These are phyloP conservation scores for Phyllostomus hastatus DNA, from an alignment of 2,113 vertebrate species.

Conservation along the genomic window DNA sequence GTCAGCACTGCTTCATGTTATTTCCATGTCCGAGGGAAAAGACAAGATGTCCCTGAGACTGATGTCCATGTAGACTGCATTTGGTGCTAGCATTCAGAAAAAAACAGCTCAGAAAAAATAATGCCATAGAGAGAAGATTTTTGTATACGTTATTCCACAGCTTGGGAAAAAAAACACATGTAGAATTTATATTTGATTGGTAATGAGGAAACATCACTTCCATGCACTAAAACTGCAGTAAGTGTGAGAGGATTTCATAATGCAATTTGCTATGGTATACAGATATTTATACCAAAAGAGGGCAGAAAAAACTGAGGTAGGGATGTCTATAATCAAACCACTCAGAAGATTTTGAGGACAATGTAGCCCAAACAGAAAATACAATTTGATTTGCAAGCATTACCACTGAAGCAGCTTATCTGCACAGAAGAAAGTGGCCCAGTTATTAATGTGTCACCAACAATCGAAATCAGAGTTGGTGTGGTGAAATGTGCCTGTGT, in stretches of 20 bases:
- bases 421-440: neutral
- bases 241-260: slow-evolving; percentile 37
- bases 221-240: slow-evolving; percentile 14
- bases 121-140: neutral
- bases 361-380: neutral
- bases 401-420: neutral
- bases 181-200: slow-evolving; percentile 38
- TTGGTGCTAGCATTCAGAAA: slow-evolving; percentile 4
- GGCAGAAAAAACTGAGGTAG: neutral
- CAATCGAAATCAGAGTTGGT: neutral
- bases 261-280: neutral
- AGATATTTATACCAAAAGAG: slow-evolving; percentile 46
- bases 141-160: neutral
- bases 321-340: neutral
- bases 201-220: slow-evolving; percentile 54
- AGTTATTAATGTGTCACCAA: neutral
- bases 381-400: slow-evolving; percentile 36
- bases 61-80: neutral
- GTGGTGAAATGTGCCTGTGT: neutral
- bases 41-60: neutral
- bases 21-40: neutral
- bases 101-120: neutral
- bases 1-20: neutral
- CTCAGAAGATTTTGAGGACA: slow-evolving; percentile 11
- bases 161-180: neutral